A percentile compares a stretch with the other conserved stretches of the same genome.
Conservation (phyloP, 2,888 invertebrate genomes). For the Vannuccia rotundouncinata region DNA sequence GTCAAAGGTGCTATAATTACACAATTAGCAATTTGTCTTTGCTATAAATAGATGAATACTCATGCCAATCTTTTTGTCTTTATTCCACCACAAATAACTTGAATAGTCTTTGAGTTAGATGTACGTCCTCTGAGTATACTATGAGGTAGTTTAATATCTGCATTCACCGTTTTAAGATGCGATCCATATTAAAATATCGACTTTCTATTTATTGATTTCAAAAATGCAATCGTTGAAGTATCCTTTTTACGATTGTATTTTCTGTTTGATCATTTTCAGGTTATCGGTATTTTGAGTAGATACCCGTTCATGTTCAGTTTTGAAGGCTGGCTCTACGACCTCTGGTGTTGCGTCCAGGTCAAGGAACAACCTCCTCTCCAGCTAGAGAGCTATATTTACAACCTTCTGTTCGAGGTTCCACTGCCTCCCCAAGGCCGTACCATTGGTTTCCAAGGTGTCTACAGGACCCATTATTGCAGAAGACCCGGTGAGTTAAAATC, state of each 20-base stretch:
- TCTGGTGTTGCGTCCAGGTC: neutral
- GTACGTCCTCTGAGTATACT: no score
- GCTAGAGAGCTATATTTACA: constrained; percentile 6
- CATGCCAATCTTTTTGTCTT: no score
- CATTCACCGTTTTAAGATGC: no score
- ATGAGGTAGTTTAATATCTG: no score
- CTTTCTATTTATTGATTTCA: no score
- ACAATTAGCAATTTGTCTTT: no score
- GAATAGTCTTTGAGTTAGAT: no score
- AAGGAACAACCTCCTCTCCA: neutral
- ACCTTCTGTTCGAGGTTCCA: neutral
- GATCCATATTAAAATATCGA: no score
- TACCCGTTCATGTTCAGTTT: neutral
- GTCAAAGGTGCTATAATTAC: no score
- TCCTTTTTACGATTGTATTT: neutral
- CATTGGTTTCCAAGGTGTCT: neutral
- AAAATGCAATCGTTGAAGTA: no score
- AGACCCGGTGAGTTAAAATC: neutral
- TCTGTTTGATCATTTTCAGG: neutral
- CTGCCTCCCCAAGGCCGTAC: neutral
- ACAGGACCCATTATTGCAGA: neutral
- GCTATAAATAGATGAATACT: no score
- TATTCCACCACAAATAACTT: no score
- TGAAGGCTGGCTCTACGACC: neutral
- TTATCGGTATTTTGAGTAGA: neutral